Conservation (phyloP, 2,888 invertebrate genomes). For the Acanthacorydalis orientalis region DNA sequence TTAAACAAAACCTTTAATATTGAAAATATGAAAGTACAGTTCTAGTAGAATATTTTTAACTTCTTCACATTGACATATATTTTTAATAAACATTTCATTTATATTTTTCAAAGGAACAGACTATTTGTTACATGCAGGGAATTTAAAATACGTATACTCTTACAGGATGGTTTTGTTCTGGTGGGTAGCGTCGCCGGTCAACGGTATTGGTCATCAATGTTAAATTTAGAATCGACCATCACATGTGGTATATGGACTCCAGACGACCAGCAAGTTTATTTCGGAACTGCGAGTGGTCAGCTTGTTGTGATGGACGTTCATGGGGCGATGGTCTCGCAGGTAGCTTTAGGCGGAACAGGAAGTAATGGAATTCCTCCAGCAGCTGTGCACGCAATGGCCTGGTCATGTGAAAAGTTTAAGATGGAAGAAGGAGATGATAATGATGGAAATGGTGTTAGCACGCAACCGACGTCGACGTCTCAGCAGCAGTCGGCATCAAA, state of each 20-base stretch:
- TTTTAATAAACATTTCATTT: no score
- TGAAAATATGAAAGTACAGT: no score
- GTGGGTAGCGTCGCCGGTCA: conserved; percentile 96
- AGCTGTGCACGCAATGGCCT: conserved; percentile 80
- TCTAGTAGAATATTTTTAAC: no score
- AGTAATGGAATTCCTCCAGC: conserved; percentile 39
- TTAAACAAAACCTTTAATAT: no score
- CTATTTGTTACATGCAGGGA: no score
- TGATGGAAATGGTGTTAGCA: conserved; percentile 16
- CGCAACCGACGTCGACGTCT: no score
- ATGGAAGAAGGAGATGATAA: conserved; percentile 87
- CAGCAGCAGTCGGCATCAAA: no score
- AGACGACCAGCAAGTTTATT: conserved; percentile 92
- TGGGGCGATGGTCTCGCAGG: conserved; percentile 87
- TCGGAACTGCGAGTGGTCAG: conserved; percentile 88
- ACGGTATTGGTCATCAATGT: conserved; percentile 95
- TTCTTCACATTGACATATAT: no score
- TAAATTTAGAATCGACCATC: conserved; percentile 84
- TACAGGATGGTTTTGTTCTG: conserved; percentile 89
- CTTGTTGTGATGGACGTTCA: conserved; percentile 95
- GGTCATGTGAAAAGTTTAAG: conserved; percentile 96
- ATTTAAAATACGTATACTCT: conserved; percentile 1
- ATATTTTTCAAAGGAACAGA: no score
- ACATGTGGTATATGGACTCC: conserved; percentile 98
- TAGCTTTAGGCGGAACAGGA: conserved; percentile 43